A percentile compares a stretch with the other conserved stretches of the same genome.
phyloP scores from a whole-genome alignment of 2,113 vertebrate genomes.

The Psilopsiagon aurifrons region DNA sequence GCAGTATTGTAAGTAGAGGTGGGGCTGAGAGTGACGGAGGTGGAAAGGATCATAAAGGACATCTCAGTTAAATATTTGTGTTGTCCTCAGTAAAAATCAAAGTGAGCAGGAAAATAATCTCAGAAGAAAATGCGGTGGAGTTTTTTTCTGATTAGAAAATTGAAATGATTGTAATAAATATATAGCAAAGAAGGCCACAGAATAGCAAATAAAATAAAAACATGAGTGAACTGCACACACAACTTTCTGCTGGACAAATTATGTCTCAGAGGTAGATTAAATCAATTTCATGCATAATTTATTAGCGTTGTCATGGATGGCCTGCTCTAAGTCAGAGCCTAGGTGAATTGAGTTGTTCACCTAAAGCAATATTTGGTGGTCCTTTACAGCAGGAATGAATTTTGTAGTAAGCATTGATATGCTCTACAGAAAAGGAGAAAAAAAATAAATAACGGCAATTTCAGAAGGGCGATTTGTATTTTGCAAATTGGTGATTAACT shows the following conservation, averaged over 20 bases:
- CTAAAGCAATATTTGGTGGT: background rate
- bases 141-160: background rate
- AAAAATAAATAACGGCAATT: background rate
- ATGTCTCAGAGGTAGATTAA: slow-evolving; percentile 60
- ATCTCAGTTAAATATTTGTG: background rate
- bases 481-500: background rate
- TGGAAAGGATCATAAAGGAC: background rate
- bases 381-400: slow-evolving; percentile 8
- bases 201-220: slow-evolving; percentile 40
- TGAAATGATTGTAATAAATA: slow-evolving; percentile 19
- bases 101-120: background rate
- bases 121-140: background rate
- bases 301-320: slow-evolving; percentile 47
- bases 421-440: background rate
- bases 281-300: slow-evolving; percentile 74
- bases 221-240: background rate
- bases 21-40: background rate
- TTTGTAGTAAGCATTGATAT: background rate
- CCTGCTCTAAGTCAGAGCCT: slow-evolving; percentile 38
- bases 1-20: background rate
- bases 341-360: slow-evolving; percentile 65
- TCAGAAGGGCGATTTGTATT: background rate
- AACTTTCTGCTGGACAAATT: slow-evolving; percentile 53
- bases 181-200: background rate
- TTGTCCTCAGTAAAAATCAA: background rate